These are phyloP conservation scores for Lamproptera curius DNA, from an alignment of 2,888 invertebrate species.

Conservation along the genomic window DNA sequence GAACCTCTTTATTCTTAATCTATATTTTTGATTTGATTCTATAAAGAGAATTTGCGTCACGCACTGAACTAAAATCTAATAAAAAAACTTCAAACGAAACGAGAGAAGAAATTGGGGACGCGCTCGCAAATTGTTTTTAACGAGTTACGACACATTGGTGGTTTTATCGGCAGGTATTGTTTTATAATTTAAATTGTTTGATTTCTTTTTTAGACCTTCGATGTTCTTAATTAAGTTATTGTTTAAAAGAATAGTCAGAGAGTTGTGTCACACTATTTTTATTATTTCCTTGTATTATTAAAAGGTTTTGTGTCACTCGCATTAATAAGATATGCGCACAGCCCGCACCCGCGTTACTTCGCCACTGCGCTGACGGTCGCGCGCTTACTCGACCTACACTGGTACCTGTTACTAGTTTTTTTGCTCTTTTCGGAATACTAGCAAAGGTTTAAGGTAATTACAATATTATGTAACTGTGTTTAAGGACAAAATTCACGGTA, in stretches of 20 bases:
- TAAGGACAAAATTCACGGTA: too few relatives aligned
- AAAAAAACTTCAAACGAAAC: constrained; percentile 14
- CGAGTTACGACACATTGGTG: constrained; percentile 9
- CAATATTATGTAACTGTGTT: too few relatives aligned
- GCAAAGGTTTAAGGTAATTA: too few relatives aligned
- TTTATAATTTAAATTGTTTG: background rate
- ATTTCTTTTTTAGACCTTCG: background rate
- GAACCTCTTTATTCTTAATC: constrained; percentile 5
- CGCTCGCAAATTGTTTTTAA: constrained; percentile 10
- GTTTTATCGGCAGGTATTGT: background rate
- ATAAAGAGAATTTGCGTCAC: constrained; percentile 6
- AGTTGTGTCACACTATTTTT: background rate
- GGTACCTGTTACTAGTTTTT: constrained; percentile 10
- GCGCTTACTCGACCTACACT: constrained; percentile 3
- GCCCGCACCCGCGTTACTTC: constrained; percentile 15
- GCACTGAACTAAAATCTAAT: constrained; percentile 9
- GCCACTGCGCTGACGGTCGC: constrained; percentile 7
- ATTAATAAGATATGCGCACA: constrained; percentile 7
- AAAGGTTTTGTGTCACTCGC: background rate
- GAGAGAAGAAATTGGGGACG: constrained; percentile 8
- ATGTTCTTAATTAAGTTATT: background rate
- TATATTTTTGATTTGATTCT: constrained; percentile 8
- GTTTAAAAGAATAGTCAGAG: background rate
- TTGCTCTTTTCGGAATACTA: background rate
- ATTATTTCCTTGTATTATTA: background rate